phyloP scores from a whole-genome alignment of 2,797 vertebrate genomes.

The Mormyrops boulengeri region DNA sequence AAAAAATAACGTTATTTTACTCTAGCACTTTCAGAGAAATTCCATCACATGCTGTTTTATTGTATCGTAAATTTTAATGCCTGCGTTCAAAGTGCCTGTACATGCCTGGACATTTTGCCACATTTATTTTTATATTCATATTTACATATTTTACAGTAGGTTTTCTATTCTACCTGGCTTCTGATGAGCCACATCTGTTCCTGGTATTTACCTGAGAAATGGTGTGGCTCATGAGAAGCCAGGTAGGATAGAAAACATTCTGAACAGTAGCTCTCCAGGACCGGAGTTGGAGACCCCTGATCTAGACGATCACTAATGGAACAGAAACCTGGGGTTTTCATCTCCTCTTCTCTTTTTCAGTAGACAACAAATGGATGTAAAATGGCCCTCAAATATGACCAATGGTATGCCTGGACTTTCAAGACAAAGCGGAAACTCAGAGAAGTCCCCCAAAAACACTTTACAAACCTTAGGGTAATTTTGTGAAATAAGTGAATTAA shows the following conservation, averaged over 20 bases:
- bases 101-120: background rate
- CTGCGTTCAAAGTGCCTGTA: background rate
- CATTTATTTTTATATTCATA: background rate
- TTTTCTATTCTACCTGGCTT: no score
- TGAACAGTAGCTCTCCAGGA: no score
- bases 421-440: background rate
- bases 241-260: no score
- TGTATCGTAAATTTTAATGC: background rate
- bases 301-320: background rate
- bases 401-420: background rate
- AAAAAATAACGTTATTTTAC: background rate
- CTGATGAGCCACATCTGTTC: no score
- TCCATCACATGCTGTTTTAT: background rate
- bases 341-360: background rate
- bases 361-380: background rate
- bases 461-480: background rate
- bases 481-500: background rate
- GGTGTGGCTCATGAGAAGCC: no score
- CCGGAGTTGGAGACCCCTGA: background rate
- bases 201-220: no score
- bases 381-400: background rate
- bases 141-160: background rate
- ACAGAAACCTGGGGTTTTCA: background rate
- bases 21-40: background rate
- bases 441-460: background rate